These are phyloP conservation scores for Jacana jacana DNA, from an alignment of 2,113 vertebrate genomes.

Conservation along the genomic window DNA sequence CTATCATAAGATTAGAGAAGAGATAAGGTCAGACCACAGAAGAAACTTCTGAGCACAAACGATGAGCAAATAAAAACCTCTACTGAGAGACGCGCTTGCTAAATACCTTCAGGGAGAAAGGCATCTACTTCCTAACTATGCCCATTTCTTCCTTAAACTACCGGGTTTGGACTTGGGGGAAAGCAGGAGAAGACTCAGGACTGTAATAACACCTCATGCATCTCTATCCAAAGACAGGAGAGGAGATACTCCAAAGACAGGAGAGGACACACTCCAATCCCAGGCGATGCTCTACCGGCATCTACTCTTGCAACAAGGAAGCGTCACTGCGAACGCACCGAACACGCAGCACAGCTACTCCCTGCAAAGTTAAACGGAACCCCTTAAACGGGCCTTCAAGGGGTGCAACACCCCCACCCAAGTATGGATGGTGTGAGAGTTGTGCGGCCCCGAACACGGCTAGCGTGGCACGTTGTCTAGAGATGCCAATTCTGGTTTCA, in stretches of 20 bases:
- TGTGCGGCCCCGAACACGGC: neutral
- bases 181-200: neutral
- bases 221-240: neutral
- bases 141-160: neutral
- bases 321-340: neutral
- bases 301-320: neutral
- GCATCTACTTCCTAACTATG: neutral
- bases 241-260: neutral
- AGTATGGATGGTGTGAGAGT: neutral
- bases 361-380: neutral
- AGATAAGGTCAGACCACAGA: neutral
- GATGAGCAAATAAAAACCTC: neutral
- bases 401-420: neutral
- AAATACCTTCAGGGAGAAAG: neutral
- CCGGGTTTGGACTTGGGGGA: neutral
- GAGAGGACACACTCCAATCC: neutral
- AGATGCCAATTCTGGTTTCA: neutral
- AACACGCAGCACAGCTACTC: neutral
- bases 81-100: neutral
- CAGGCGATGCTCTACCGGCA: accelerated
- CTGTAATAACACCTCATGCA: neutral
- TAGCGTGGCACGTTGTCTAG: accelerated
- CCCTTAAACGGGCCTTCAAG: neutral
- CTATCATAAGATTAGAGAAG: neutral
- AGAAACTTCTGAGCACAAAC: neutral